Evolutionary conservation across 2,797 vertebrate species (phyloP).

Genomic region (Xenops minutus): DNA sequence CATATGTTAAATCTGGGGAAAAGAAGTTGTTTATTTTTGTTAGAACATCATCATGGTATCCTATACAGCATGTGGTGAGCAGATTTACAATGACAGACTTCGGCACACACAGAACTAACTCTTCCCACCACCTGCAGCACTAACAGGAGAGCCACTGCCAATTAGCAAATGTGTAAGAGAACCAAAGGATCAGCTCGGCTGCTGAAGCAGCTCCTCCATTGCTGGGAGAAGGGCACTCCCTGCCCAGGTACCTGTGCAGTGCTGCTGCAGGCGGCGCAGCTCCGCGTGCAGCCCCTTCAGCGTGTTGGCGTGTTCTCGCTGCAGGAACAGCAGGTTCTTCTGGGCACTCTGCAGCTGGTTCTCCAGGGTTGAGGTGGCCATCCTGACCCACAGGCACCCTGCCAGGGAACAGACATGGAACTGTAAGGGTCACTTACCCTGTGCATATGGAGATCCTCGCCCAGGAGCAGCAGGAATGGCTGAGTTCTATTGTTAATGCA

Average conservation of each 20-base stretch:
- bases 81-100: not conserved
- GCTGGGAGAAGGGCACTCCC: no score
- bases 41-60: not conserved
- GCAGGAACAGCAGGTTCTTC: conserved; percentile 97
- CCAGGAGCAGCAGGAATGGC: not conserved
- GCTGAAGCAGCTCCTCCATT: not conserved
- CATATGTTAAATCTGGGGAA: conserved; percentile 90
- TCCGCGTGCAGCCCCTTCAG: conserved; percentile 92
- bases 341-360: conserved; percentile 96
- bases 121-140: not conserved
- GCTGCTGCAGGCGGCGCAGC: conserved; percentile 93
- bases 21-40: not conserved
- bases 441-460: rapidly evolving
- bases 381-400: conserved; percentile 73
- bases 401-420: not conserved
- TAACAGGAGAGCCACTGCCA: not conserved
- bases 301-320: conserved; percentile 92
- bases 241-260: conserved; percentile 88
- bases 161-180: not conserved
- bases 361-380: conserved; percentile 92
- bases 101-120: not conserved
- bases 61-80: not conserved
- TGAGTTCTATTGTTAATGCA: not conserved
- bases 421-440: not conserved
- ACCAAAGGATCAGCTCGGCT: not conserved